These are phyloP conservation scores for Phymatocera aterrima DNA, from an alignment of 2,888 invertebrate species.

Conservation along the genomic window DNA sequence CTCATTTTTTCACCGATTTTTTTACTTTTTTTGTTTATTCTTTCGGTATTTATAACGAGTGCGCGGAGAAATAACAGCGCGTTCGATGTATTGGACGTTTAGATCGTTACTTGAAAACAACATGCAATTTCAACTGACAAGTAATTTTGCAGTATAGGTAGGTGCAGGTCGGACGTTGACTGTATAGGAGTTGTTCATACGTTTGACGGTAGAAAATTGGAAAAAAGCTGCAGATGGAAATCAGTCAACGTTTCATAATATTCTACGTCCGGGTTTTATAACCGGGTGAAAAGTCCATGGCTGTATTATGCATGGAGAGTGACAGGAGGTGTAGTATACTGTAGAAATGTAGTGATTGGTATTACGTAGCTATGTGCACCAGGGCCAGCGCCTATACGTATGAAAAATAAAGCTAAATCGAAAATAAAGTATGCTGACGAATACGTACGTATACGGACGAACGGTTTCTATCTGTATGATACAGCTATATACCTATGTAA, in stretches of 20 bases:
- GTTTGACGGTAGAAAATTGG: not conserved
- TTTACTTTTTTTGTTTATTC: not conserved
- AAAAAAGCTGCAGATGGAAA: not conserved
- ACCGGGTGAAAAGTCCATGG: not conserved
- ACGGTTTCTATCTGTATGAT: constrained; percentile 6
- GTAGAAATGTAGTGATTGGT: no score
- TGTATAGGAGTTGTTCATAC: not conserved
- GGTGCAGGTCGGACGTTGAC: not conserved
- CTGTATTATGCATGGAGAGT: no score
- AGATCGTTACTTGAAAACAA: constrained; percentile 13
- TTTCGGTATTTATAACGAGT: not conserved
- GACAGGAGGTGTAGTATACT: no score
- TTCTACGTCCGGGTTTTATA: not conserved
- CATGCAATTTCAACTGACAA: constrained; percentile 11
- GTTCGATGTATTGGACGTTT: not conserved
- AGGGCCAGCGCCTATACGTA: not conserved
- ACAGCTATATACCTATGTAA: no score
- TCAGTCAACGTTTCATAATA: not conserved
- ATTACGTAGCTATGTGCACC: not conserved
- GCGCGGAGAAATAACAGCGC: not conserved
- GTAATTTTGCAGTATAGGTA: not conserved
- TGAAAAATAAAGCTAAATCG: not conserved
- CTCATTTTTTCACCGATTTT: not conserved
- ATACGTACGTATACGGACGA: not conserved
- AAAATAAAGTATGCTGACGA: not conserved